Base-by-base conservation (phyloP, 2,888 invertebrate species). In the Mechanitis messenoides region DNA sequence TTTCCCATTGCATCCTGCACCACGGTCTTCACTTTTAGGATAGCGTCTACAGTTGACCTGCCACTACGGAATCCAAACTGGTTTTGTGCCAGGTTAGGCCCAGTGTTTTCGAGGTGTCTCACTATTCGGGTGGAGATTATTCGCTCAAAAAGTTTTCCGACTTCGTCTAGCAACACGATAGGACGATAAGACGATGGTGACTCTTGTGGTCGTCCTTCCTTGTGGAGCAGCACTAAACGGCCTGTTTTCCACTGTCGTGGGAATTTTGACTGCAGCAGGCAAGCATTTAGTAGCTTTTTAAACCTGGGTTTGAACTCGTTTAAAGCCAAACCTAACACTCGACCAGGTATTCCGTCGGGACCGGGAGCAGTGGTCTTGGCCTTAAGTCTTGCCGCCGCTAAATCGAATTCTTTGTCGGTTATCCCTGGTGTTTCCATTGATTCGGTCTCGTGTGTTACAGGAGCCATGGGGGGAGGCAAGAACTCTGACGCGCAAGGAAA, bases 111-210 rank as follows among this genome's bases (percentile, higher is more conserved):
- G 2, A 68, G 47, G 7, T 69, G 67, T 1, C 38, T 3, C 4
- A 50, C 33, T 33, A 68, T 58, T 11, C 67, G 66, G n/a, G 20
- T 2, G 7, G 67, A 62, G 3, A 70, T 28, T 3, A 70, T 61
- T 1, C 66, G 46, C 46, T 70, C 70, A 45, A 70, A 66, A 0
- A 69, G 33, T 50, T 72, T 72, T 3, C 66, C 65, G 1, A 47
- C 55, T 55, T 71, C 68, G 12, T 68, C 66, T 35, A 69, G 59
- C 20, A 71, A 20, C 11, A 63, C 61, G 7, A 69, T 68, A 2
- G 68, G 68, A 1, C 68, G 62, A 42, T 65, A 69, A 2, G 64
- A 64, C 1, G 64, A 64, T 2, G 67, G 65, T 3, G 63, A 64
- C 2, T 63, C 63, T 0, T 28, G 20, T 0, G 61, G 35, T 7